phyloP scores from a whole-genome alignment of 2,113 vertebrate genomes.

The Arizona elegans region DNA sequence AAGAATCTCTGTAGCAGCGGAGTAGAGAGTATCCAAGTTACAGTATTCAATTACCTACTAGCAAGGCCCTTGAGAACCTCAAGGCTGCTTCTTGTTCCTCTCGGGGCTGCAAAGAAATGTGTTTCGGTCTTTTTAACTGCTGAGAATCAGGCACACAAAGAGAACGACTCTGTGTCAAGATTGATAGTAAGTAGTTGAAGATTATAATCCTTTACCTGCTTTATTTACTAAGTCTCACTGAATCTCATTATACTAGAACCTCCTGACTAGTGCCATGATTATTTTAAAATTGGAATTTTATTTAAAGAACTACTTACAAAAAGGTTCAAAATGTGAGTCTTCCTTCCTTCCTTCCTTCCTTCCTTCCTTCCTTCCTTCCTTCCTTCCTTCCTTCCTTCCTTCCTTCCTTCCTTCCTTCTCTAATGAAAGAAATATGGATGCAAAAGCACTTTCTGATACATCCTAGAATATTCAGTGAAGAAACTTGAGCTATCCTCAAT shows the following conservation, averaged over 20 bases:
- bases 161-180: neutral
- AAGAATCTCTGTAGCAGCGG: neutral
- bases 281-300: neutral
- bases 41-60: neutral
- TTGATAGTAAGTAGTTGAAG: neutral
- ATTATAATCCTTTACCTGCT: neutral
- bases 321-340: neutral
- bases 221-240: neutral
- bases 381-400: too few relatives aligned
- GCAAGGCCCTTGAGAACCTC: neutral
- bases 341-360: neutral
- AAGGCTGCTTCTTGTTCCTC: neutral
- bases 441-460: neutral
- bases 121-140: neutral
- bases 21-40: neutral
- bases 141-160: neutral
- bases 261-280: neutral
- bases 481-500: neutral
- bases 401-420: too few relatives aligned
- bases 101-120: neutral
- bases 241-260: neutral
- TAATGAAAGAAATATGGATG: neutral
- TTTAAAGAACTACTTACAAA: neutral
- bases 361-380: too few relatives aligned
- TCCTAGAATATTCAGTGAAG: neutral